Evolutionary conservation across 2,113 vertebrate species (phyloP), one percentile per base, ranked within the genome.

Genomic region (Prionailurus viverrinus): DNA sequence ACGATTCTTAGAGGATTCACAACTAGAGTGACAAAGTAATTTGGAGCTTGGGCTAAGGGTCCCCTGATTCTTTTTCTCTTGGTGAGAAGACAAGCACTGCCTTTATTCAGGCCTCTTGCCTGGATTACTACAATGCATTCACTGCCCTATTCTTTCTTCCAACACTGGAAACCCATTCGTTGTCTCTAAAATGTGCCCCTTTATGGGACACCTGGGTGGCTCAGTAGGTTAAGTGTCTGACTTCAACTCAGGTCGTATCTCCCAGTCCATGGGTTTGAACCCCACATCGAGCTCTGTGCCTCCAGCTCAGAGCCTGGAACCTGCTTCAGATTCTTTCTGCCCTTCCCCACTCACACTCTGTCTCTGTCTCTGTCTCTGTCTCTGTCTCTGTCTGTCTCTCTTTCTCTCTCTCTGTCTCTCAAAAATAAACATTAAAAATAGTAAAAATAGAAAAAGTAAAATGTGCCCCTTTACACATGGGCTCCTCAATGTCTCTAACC

Each of bases 21-120:
- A 71, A 3, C 1, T 39, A 6, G 2, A 51, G 1, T 82, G 10
- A 8, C 0, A 39, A 39, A 81, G 2, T 8, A 23, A 63, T 33
- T 66, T 79, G 69, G n/a, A 65, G 1, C 58, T 4, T 11, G 41
- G 19, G 48, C 7, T 69, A 33, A 33, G 15, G 8, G 7, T 10
- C 12, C 11, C 2, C 11, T 4, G 45, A 1, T 51, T 79, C 4
- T 91, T 68, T 93, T 82, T 25, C 58, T 86, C 23, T 66, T 92
- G 29, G 25, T 14, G 36, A 89, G 36, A 73, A 89, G 3, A 53
- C 58, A 53, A 81, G 13, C 11, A 41, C 7, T 51, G 5, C 4
- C 21, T 94, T 88, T 31, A 11, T 76, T 65, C 3, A 51, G 1
- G 5, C 29, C 65, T 92, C 14, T 95, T 88, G 33, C n/a, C 18